Evolutionary conservation across 2,797 vertebrate species (phyloP).

Genomic region (Amniataba percoides): DNA sequence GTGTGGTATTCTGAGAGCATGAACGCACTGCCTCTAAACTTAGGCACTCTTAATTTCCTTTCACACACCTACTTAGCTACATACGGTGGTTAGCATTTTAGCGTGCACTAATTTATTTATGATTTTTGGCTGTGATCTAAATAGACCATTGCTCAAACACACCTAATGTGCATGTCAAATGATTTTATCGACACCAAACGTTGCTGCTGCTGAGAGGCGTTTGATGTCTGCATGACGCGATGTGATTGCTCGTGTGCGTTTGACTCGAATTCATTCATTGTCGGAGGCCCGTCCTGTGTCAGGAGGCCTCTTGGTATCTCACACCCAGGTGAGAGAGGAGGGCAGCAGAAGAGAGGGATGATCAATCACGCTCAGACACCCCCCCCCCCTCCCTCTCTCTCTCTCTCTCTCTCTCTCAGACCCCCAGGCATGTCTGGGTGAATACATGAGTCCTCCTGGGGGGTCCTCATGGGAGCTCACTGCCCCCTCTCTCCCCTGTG

Average conservation of each 20-base stretch:
- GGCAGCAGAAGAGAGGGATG: slow-evolving; percentile 65
- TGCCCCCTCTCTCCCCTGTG: slow-evolving; percentile 9
- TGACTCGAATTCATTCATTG: slow-evolving; percentile 6
- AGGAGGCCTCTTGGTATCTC: slow-evolving; percentile 72
- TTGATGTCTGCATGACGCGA: no score
- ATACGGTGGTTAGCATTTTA: not conserved
- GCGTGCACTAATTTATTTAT: not conserved
- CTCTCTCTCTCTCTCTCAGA: no score
- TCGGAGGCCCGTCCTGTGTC: slow-evolving; percentile 9
- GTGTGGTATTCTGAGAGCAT: not conserved
- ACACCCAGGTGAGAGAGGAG: slow-evolving; percentile 84
- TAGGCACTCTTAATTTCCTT: slow-evolving; percentile 27
- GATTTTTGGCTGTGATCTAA: not conserved
- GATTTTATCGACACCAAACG: not conserved
- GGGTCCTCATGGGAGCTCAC: slow-evolving; percentile 70
- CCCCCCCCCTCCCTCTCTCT: no score
- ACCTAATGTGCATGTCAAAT: not conserved
- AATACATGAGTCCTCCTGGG: slow-evolving; percentile 78
- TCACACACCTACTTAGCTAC: not conserved
- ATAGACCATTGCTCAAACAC: not conserved
- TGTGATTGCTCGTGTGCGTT: not conserved
- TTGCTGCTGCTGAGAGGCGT: not conserved
- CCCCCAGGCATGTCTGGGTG: slow-evolving; percentile 78
- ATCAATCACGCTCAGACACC: slow-evolving; percentile 80
- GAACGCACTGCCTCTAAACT: slow-evolving; percentile 15